A percentile compares a stretch with the other conserved stretches of the same genome.
Evolutionary conservation across 2,797 vertebrate species (phyloP).

Genomic region (Labeo calbasu): DNA sequence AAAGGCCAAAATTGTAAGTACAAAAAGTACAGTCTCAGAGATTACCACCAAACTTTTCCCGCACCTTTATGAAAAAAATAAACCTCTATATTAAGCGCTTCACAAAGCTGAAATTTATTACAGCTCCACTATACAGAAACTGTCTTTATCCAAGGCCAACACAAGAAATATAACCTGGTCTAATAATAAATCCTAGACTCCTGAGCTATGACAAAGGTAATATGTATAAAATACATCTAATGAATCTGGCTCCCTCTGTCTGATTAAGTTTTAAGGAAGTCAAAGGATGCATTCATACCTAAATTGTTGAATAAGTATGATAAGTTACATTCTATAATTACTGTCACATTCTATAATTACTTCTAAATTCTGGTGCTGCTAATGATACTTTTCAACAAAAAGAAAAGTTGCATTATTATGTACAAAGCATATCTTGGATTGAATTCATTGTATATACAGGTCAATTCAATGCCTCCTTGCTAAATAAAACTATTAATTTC

Average conservation of each 20-base stretch:
- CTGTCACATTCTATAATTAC: neutral
- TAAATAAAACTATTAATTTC: neutral
- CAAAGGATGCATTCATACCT: neutral
- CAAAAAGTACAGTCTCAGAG: constrained; percentile 13
- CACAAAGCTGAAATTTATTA: constrained; percentile 34
- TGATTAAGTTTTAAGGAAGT: neutral
- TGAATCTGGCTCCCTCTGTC: neutral
- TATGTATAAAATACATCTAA: neutral
- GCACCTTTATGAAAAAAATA: constrained; percentile 20
- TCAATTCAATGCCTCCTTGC: neutral
- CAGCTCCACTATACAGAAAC: neutral
- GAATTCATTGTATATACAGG: neutral
- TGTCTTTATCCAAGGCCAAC: constrained; percentile 16
- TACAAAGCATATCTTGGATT: too few species aligned
- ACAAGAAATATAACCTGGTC: constrained; percentile 11
- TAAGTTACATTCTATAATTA: too few species aligned
- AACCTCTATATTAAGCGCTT: constrained; percentile 32
- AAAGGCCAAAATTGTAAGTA: neutral
- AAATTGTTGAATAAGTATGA: neutral
- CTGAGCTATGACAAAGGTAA: neutral
- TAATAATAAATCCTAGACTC: constrained; percentile 6
- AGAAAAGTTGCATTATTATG: neutral
- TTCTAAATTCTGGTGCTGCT: neutral
- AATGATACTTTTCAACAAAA: neutral
- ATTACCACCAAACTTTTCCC: constrained; percentile 36